These are phyloP conservation scores for Leptestheria dahalacensis DNA, from an alignment of 1,140 invertebrate genomes.

Conservation along the genomic window DNA sequence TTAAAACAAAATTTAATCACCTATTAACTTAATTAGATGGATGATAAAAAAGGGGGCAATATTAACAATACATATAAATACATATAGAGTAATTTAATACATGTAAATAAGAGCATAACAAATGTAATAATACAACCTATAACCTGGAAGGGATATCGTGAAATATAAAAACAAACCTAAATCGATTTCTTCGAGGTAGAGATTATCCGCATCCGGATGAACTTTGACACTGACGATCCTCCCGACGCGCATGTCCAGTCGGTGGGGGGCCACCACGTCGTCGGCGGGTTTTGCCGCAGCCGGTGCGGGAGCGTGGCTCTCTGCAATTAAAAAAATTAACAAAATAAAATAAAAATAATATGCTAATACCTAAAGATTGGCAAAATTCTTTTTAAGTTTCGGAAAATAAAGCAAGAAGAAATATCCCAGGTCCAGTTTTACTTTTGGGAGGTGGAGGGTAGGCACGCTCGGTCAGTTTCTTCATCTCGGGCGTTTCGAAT, in stretches of 20 bases:
- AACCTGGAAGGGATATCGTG: constrained; percentile 3
- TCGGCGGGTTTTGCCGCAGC: constrained; percentile 24
- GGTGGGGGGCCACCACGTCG: constrained; percentile 50
- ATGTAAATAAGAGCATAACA: neutral
- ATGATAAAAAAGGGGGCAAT: neutral
- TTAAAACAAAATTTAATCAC: too few species aligned
- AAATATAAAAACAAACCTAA: constrained; percentile 33
- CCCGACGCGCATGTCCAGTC: constrained; percentile 83
- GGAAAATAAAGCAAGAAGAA: neutral
- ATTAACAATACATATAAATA: constrained; percentile 3
- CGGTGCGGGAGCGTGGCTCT: neutral
- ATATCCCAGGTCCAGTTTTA: constrained; percentile 26
- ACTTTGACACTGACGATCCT: constrained; percentile 73
- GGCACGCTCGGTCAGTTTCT: constrained; percentile 49
- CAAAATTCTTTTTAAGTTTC: neutral
- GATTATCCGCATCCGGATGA: constrained; percentile 87
- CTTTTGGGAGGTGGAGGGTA: constrained; percentile 57
- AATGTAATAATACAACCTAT: too few species aligned
- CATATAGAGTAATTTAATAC: neutral
- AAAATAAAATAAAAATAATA: neutral
- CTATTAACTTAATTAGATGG: too few species aligned
- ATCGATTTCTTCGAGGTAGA: constrained; percentile 90
- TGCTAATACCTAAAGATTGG: neutral
- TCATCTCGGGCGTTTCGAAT: constrained; percentile 64
- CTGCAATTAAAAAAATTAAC: neutral